Conservation (phyloP, 2,113 vertebrate genomes). For the Corythornis vintsioides region DNA sequence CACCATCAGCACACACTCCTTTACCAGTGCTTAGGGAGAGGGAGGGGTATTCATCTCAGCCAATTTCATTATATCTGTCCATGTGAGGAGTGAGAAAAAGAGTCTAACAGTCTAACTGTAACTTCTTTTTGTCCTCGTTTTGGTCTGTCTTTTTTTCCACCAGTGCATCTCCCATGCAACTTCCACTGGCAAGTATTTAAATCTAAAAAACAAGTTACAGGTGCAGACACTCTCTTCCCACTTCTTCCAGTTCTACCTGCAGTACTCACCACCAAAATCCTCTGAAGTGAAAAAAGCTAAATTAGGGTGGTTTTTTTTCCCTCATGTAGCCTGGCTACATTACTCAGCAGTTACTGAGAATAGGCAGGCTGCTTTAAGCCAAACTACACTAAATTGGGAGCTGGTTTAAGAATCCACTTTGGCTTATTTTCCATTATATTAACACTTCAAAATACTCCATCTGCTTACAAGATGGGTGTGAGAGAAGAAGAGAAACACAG, state of each 20-base stretch:
- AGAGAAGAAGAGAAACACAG: slow-evolving; percentile 60
- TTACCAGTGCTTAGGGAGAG: neutral
- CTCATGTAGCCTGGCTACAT: neutral
- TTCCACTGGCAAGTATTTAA: neutral
- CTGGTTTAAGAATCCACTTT: slow-evolving; percentile 39
- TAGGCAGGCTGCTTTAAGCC: slow-evolving; percentile 7
- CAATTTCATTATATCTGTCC: neutral
- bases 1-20: neutral
- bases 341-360: slow-evolving; percentile 15
- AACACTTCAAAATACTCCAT: slow-evolving; percentile 63
- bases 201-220: neutral
- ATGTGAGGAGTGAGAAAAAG: neutral
- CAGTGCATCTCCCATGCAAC: neutral
- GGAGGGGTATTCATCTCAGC: neutral
- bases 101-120: neutral
- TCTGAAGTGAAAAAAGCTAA: neutral
- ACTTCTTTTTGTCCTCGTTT: neutral
- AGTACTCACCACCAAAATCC: neutral
- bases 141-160: rapidly evolving
- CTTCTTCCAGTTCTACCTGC: neutral
- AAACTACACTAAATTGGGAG: slow-evolving; percentile 36
- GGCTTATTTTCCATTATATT: slow-evolving; percentile 47
- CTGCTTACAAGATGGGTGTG: slow-evolving; percentile 66
- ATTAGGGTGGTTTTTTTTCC: slow-evolving; percentile 27
- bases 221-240: neutral